Evolutionary conservation across 1,140 invertebrate genomes (phyloP).

Genomic region (Nebria ingens): DNA sequence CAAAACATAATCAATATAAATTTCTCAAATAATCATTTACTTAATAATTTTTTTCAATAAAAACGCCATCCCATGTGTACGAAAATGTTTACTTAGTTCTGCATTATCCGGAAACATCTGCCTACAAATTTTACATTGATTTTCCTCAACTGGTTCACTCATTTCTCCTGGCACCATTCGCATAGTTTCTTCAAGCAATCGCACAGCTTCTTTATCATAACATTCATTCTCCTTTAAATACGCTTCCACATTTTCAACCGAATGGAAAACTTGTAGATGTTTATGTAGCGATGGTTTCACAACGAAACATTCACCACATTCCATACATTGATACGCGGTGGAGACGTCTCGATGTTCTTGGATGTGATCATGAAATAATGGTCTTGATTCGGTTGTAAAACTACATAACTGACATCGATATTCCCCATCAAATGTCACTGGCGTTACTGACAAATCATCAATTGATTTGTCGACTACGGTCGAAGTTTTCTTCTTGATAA

Average conservation of each 20-base stretch:
- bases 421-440: conserved; percentile 31
- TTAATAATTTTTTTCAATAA: conserved; percentile 36
- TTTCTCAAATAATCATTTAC: not conserved
- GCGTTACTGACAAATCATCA: conserved; percentile 18
- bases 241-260: conserved; percentile 41
- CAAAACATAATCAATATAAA: not conserved
- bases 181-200: conserved; percentile 33
- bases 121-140: conserved; percentile 54
- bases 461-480: not conserved
- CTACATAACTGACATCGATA: conserved; percentile 44
- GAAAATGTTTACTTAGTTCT: conserved; percentile 48
- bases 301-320: conserved; percentile 56
- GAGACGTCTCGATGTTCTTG: conserved; percentile 42
- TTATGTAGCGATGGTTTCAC: conserved; percentile 51
- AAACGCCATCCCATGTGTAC: conserved; percentile 59
- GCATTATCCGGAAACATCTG: conserved; percentile 44
- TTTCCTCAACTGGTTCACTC: conserved; percentile 39
- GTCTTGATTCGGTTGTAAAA: conserved; percentile 31
- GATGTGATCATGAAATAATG: conserved; percentile 42
- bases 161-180: conserved; percentile 26
- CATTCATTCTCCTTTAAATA: conserved; percentile 47
- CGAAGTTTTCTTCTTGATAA: conserved; percentile 15
- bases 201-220: conserved; percentile 40
- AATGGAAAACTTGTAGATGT: conserved; percentile 50
- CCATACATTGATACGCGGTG: conserved; percentile 51